Percentiles rank a stretch among this genome's conserved stretches.
These are phyloP conservation scores for Sialia sialis DNA, from an alignment of 2,113 vertebrate genomes.

Conservation along the genomic window DNA sequence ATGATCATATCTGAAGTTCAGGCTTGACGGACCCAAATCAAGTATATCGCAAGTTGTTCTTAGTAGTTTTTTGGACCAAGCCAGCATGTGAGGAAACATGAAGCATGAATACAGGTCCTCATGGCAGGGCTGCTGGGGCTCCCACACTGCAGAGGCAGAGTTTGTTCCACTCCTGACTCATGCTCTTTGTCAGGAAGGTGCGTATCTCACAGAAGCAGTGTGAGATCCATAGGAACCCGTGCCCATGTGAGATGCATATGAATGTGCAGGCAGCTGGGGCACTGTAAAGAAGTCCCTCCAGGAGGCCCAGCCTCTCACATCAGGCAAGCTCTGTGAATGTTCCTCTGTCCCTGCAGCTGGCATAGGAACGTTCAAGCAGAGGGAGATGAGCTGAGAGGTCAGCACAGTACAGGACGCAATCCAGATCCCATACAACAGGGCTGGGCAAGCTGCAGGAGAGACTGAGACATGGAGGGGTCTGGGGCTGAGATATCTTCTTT, in stretches of 20 bases:
- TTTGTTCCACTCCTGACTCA: neutral
- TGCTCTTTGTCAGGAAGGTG: neutral
- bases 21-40: neutral
- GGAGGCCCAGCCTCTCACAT: neutral
- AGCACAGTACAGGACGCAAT: neutral
- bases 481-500: constrained; percentile 48
- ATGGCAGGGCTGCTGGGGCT: neutral
- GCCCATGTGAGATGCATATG: neutral
- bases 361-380: neutral
- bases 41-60: neutral
- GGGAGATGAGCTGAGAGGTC: neutral
- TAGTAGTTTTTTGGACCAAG: neutral
- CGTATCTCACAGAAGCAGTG: accelerated
- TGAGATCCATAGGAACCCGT: neutral
- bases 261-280: neutral
- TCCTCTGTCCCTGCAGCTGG: neutral
- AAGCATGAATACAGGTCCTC: neutral
- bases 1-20: neutral
- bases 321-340: neutral
- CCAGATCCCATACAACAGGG: neutral
- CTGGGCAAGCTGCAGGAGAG: constrained; percentile 5
- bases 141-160: neutral
- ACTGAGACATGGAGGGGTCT: neutral
- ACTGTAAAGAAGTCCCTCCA: neutral
- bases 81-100: neutral